Conservation (phyloP, 2,797 vertebrate genomes). For the Sebastes trivittatus region DNA sequence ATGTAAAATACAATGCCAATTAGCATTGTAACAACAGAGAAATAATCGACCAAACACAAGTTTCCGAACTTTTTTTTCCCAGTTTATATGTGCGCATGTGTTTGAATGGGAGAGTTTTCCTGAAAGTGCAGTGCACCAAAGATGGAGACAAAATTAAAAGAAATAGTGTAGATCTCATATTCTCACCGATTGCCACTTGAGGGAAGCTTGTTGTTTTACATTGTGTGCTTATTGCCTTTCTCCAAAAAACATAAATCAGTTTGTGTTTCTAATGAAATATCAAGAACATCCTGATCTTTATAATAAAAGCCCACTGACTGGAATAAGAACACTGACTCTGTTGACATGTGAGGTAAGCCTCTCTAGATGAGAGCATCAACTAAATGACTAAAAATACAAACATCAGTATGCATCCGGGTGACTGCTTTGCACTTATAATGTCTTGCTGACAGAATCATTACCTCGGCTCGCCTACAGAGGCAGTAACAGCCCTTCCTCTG, state of each 20-base stretch:
- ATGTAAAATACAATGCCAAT: no score
- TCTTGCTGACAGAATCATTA: constrained; percentile 44
- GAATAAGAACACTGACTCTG: background rate
- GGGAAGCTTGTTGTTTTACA: background rate
- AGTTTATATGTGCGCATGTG: background rate
- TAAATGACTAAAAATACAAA: constrained; percentile 1
- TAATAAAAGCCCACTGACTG: background rate
- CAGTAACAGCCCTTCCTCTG: background rate
- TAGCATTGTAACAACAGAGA: no score
- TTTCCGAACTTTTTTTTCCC: no score
- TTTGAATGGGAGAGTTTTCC: background rate
- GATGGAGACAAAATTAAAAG: background rate
- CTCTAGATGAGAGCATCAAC: background rate
- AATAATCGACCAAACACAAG: no score
- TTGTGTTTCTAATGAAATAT: background rate
- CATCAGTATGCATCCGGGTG: background rate
- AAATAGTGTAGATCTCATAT: background rate
- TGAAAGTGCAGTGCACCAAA: background rate
- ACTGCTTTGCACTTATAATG: constrained; percentile 38
- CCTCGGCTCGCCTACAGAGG: constrained; percentile 6
- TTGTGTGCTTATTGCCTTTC: background rate
- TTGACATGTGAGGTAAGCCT: background rate
- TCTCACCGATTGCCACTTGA: background rate
- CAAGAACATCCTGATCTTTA: background rate
- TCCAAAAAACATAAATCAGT: background rate